phyloP scores from a whole-genome alignment of 2,113 vertebrate genomes.

The Bothrops jararaca region DNA sequence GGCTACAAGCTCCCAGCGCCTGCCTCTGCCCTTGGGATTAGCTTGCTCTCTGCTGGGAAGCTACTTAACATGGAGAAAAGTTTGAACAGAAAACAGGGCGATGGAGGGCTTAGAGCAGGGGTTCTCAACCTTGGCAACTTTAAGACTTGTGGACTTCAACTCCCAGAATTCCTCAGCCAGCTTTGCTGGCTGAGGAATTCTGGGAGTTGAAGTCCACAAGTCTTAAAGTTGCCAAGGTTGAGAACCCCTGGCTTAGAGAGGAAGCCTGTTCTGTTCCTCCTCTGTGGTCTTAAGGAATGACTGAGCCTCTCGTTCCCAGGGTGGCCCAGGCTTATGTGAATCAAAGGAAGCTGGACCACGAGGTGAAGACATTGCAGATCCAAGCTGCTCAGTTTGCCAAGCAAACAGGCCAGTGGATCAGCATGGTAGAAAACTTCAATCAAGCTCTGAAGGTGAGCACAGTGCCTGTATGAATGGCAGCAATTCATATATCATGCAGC shows the following conservation, averaged over 20 bases:
- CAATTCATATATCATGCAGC: not conserved
- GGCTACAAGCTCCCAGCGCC: conserved; percentile 12
- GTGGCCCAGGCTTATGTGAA: conserved; percentile 94
- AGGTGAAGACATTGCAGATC: conserved; percentile 91
- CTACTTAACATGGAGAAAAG: not conserved
- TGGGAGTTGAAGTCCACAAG: too few species aligned
- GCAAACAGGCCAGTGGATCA: conserved; percentile 93
- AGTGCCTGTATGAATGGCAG: not conserved
- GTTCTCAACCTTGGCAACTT: too few species aligned
- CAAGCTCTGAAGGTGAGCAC: conserved; percentile 86
- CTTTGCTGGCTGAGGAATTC: too few species aligned
- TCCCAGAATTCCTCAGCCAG: too few species aligned
- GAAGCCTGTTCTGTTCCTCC: not conserved
- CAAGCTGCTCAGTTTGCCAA: conserved; percentile 92
- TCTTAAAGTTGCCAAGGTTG: too few species aligned
- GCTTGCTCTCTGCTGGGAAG: conserved; percentile 8
- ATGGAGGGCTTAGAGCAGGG: not conserved
- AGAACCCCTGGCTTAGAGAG: too few species aligned
- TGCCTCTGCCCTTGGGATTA: conserved; percentile 8
- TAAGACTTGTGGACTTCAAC: too few species aligned
- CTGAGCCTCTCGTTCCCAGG: conserved; percentile 54
- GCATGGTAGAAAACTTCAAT: conserved; percentile 95
- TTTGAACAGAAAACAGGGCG: not conserved
- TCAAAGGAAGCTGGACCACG: conserved; percentile 92
- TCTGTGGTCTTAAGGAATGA: not conserved